phyloP scores from a whole-genome alignment of 2,888 invertebrate genomes.

The Acronicta leporina region DNA sequence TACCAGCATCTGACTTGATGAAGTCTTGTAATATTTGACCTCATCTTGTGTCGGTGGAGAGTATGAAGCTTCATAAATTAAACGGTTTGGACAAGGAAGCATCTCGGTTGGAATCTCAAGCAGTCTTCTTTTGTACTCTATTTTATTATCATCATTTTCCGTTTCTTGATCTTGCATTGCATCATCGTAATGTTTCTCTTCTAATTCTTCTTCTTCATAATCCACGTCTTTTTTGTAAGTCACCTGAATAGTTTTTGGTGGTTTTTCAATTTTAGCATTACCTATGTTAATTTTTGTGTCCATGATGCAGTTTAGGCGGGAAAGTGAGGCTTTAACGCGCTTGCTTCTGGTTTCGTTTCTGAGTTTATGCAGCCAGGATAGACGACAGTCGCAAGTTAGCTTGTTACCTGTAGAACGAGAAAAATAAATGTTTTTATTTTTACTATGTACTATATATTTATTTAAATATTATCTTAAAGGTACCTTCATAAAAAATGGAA shows the following conservation, averaged over 20 bases:
- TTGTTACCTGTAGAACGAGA: constrained; percentile 91
- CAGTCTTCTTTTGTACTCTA: constrained; percentile 76
- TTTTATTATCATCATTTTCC: constrained; percentile 69
- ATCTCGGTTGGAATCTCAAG: constrained; percentile 79
- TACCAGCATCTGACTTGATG: constrained; percentile 62
- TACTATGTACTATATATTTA: no score
- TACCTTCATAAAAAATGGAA: no score
- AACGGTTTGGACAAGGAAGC: constrained; percentile 79
- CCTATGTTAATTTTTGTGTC: constrained; percentile 77
- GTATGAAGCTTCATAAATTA: constrained; percentile 76
- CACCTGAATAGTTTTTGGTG: constrained; percentile 57
- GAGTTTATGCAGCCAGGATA: constrained; percentile 93
- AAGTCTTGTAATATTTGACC: constrained; percentile 82
- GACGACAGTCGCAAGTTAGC: constrained; percentile 94
- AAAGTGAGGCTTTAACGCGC: constrained; percentile 90
- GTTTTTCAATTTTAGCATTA: constrained; percentile 65
- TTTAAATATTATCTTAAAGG: no score
- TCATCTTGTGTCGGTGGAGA: constrained; percentile 85
- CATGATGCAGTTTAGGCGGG: constrained; percentile 92
- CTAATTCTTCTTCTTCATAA: constrained; percentile 75
- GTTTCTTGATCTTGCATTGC: constrained; percentile 82
- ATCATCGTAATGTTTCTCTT: constrained; percentile 79
- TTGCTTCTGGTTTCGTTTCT: constrained; percentile 93
- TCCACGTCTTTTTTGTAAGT: constrained; percentile 66
- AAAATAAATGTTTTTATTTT: constrained; percentile 1